These are phyloP conservation scores for Brachyhypopomus occidentalis DNA, from an alignment of 2,113 vertebrate species.

Conservation along the genomic window DNA sequence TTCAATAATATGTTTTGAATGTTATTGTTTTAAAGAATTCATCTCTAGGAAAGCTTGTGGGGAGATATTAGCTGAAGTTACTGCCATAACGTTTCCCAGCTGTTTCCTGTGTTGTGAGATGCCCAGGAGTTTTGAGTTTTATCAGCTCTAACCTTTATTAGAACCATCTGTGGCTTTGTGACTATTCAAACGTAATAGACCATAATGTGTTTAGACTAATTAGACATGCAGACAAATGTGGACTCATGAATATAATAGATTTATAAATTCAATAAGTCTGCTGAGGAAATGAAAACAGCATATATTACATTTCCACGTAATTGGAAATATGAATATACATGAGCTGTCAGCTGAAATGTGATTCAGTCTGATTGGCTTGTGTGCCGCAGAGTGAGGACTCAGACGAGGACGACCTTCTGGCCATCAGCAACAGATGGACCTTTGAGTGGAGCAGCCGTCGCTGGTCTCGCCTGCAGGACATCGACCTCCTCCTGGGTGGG, in stretches of 20 bases:
- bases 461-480: slow-evolving; percentile 92
- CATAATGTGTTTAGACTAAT: background rate
- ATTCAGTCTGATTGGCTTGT: background rate
- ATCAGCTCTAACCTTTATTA: background rate
- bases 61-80: background rate
- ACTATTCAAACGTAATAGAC: background rate
- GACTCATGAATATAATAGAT: background rate
- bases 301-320: too few relatives aligned
- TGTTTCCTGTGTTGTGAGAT: slow-evolving; percentile 24
- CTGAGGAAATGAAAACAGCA: too few relatives aligned
- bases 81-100: background rate
- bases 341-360: background rate
- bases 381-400: slow-evolving; percentile 88
- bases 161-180: background rate
- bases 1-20: background rate
- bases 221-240: too few relatives aligned
- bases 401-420: slow-evolving; percentile 93
- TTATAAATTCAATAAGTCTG: too few relatives aligned
- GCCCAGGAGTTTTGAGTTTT: background rate
- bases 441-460: slow-evolving; percentile 93
- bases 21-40: slow-evolving; percentile 6
- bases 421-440: slow-evolving; percentile 97
- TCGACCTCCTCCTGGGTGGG: slow-evolving; percentile 75
- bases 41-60: slow-evolving; percentile 7
- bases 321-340: background rate